Evolutionary conservation across 1,140 invertebrate genomes (phyloP).

Genomic region (Trinorchestia longiramus): DNA sequence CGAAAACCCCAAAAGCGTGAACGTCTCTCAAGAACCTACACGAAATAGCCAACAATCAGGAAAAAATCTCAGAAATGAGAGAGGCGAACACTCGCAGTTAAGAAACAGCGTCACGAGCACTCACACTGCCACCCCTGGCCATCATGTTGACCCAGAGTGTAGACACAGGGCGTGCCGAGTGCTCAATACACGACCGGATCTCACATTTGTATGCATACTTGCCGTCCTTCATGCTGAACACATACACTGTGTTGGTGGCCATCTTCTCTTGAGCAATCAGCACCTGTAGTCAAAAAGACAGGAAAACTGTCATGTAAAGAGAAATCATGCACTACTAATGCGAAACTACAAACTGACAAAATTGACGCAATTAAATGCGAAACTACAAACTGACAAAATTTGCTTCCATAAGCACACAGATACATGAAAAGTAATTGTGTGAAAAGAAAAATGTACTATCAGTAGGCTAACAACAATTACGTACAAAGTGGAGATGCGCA

Average conservation of each 20-base stretch:
- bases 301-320: background rate
- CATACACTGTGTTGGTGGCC: conserved; percentile 99
- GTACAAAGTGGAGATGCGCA: too few species aligned
- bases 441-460: too few species aligned
- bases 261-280: conserved; percentile 99
- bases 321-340: background rate
- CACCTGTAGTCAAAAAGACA: conserved; percentile 71
- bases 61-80: too few species aligned
- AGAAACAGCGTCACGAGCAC: background rate
- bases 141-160: conserved; percentile 99
- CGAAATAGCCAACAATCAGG: too few species aligned
- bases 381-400: too few species aligned
- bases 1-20: too few species aligned
- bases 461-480: too few species aligned
- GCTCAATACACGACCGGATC: conserved; percentile 95
- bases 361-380: too few species aligned
- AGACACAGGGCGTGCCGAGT: conserved; percentile 91
- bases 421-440: too few species aligned
- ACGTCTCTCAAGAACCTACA: too few species aligned
- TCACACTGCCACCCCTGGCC: conserved; percentile 84
- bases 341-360: background rate
- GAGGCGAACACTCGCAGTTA: too few species aligned
- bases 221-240: conserved; percentile 97
- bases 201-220: conserved; percentile 99
- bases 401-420: too few species aligned